Evolutionary conservation across 2,113 vertebrate species (phyloP).

Genomic region (Gambusia affinis): DNA sequence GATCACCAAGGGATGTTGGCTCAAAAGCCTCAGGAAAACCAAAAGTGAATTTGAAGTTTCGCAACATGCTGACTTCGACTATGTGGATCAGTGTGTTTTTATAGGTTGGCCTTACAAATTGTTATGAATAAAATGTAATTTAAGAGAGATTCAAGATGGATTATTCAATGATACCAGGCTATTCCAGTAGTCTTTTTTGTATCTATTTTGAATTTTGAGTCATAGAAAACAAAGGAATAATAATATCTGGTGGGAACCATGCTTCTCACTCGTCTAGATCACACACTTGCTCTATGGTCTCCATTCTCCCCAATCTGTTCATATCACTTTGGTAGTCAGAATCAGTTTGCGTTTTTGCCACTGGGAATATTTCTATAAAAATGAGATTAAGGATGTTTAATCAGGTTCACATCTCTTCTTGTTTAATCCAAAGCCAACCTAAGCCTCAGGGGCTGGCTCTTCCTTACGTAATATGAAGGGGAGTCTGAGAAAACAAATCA

Average conservation of each 20-base stretch:
- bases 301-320: conserved; percentile 15
- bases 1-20: conserved; percentile 34
- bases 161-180: neutral
- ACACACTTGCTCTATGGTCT: conserved; percentile 6
- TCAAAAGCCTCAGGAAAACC: conserved; percentile 33
- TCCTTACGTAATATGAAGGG: conserved; percentile 39
- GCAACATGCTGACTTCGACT: conserved; percentile 35
- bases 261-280: neutral
- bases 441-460: conserved; percentile 20
- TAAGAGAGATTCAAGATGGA: conserved; percentile 3
- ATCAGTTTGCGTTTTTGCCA: conserved; percentile 10
- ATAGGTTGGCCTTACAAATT: conserved; percentile 17
- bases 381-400: conserved; percentile 51
- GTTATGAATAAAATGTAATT: neutral
- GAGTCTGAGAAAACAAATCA: conserved; percentile 30
- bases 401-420: conserved; percentile 45
- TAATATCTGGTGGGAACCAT: conserved; percentile 22
- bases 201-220: neutral
- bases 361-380: conserved; percentile 56
- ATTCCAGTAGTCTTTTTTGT: neutral
- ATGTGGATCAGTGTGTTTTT: conserved; percentile 2
- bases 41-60: conserved; percentile 35
- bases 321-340: conserved; percentile 9
- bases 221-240: neutral
- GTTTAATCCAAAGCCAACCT: conserved; percentile 33